A percentile compares a stretch with the other conserved stretches of the same genome.
These are phyloP conservation scores for Rissa tridactyla DNA, from an alignment of 2,113 vertebrate genomes.

Conservation along the genomic window DNA sequence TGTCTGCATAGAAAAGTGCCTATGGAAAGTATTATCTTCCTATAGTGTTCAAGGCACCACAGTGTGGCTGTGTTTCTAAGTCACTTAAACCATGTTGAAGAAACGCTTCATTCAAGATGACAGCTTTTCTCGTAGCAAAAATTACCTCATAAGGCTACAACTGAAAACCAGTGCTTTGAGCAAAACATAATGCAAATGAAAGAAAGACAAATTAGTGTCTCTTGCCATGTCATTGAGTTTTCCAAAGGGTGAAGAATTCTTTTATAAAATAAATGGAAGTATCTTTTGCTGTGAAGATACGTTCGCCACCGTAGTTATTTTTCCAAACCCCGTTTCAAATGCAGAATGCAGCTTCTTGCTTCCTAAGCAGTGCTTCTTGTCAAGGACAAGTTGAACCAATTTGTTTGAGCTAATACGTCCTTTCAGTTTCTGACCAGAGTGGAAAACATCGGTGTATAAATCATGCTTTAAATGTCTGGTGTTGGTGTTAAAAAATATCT, in stretches of 20 bases:
- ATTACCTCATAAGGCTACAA: neutral
- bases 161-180: neutral
- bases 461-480: neutral
- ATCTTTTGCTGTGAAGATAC: neutral
- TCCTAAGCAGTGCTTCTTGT: neutral
- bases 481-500: neutral
- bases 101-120: neutral
- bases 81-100: neutral
- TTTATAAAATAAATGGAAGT: neutral
- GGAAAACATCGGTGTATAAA: neutral
- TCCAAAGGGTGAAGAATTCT: neutral
- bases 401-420: neutral
- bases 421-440: constrained; percentile 3
- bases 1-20: neutral
- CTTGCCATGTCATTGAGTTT: neutral
- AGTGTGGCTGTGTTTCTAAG: neutral
- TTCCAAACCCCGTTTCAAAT: constrained; percentile 5
- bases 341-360: neutral
- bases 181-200: neutral
- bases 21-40: neutral
- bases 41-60: neutral
- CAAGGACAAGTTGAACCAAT: constrained; percentile 15
- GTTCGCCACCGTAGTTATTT: neutral
- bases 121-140: neutral
- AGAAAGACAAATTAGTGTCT: neutral